Conservation (phyloP, 2,888 invertebrate species). For the Endotricha flammealis region DNA sequence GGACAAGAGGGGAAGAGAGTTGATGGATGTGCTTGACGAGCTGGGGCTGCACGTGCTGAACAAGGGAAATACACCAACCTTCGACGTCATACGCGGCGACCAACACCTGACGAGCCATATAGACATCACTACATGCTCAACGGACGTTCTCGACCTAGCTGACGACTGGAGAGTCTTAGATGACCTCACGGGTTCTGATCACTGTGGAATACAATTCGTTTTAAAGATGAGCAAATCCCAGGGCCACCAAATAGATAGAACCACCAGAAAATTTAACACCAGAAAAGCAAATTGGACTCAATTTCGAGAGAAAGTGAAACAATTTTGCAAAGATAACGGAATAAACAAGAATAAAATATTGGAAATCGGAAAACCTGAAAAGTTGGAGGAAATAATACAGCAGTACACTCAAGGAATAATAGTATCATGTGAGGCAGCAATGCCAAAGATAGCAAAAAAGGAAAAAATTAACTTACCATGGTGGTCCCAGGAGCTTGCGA, state of each 20-base stretch:
- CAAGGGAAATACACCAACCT: not conserved
- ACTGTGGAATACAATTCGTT: not conserved
- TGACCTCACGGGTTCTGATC: too few relatives aligned
- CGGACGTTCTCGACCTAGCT: not conserved
- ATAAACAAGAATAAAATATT: not conserved
- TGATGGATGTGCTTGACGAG: too few relatives aligned
- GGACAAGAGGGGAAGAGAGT: not conserved
- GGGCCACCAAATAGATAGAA: not conserved
- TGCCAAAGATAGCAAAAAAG: slow-evolving; percentile 11
- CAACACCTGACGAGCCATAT: too few relatives aligned
- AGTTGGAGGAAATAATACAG: not conserved
- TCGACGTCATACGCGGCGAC: too few relatives aligned
- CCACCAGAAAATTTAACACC: too few relatives aligned
- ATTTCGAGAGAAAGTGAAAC: not conserved
- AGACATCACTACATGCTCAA: too few relatives aligned
- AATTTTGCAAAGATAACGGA: not conserved
- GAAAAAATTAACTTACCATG: slow-evolving; percentile 12
- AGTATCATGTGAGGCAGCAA: slow-evolving; percentile 3
- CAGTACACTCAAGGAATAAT: not conserved
- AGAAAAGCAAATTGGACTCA: too few relatives aligned
- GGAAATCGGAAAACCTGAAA: not conserved
- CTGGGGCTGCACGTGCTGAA: not conserved
- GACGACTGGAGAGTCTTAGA: not conserved
- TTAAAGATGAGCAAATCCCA: not conserved
- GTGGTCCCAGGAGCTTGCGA: slow-evolving; percentile 15